Percentiles rank a stretch among this genome's conserved stretches.
Conservation (phyloP, 2,888 invertebrate genomes). For the Calameuta filiformis region DNA sequence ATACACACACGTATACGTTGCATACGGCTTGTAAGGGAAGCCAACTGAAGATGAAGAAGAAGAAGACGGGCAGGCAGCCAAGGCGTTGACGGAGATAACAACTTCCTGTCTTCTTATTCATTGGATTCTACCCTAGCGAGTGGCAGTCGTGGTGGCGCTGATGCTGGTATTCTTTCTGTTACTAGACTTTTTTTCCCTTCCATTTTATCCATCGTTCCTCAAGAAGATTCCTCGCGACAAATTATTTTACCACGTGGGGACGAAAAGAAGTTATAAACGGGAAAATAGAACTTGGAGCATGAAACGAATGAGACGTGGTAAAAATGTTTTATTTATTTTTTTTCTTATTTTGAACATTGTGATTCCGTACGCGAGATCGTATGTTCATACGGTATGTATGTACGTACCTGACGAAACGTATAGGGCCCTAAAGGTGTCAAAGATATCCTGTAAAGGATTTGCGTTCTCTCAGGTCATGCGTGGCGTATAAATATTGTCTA, state of each 20-base stretch:
- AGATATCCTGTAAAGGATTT: neutral
- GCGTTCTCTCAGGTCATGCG: slow-evolving; percentile 44
- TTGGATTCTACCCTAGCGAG: neutral
- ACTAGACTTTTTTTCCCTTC: neutral
- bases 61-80: neutral
- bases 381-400: neutral
- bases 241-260: neutral
- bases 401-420: neutral
- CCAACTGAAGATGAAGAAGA: neutral
- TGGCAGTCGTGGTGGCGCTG: neutral
- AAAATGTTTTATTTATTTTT: neutral
- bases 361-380: neutral
- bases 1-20: neutral
- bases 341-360: neutral
- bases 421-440: neutral
- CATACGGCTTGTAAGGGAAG: neutral
- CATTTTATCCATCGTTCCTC: neutral
- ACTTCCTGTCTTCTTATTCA: neutral
- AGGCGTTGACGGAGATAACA: neutral
- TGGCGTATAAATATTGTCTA: slow-evolving; percentile 61
- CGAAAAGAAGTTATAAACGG: neutral
- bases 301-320: neutral
- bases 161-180: neutral
- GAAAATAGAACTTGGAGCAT: neutral
- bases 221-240: neutral